Percentiles rank a stretch among this genome's conserved stretches.
phyloP scores from a whole-genome alignment of 2,888 invertebrate species.

The Dicranocentrus wangi region DNA sequence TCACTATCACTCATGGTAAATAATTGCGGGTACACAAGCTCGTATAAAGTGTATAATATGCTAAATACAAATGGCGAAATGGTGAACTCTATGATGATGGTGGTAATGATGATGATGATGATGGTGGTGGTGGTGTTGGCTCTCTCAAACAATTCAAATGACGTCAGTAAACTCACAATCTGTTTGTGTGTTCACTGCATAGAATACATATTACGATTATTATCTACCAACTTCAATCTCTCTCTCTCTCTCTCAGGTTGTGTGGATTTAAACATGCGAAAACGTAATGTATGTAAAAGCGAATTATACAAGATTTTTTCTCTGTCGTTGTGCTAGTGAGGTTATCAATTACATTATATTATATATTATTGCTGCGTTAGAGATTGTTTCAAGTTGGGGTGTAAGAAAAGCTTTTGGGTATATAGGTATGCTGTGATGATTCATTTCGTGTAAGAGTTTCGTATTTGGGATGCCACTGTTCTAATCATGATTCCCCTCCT shows the following conservation, averaged over 20 bases:
- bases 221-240: conserved; percentile 1
- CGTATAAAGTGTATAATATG: too few relatives aligned
- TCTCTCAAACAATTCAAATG: conserved; percentile 47
- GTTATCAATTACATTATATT: neutral
- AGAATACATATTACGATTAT: conserved; percentile 21
- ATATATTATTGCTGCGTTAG: too few relatives aligned
- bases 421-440: neutral
- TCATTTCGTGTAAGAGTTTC: neutral
- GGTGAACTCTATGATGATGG: neutral
- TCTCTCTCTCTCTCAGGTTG: neutral
- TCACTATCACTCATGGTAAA: too few relatives aligned
- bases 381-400: too few relatives aligned
- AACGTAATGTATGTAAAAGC: neutral
- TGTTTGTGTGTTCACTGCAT: neutral
- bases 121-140: conserved; percentile 12
- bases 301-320: neutral
- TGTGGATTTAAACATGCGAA: neutral
- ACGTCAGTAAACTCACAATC: conserved; percentile 42
- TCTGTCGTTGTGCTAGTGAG: neutral
- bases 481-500: neutral
- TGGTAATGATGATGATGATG: neutral
- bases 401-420: too few relatives aligned
- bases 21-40: too few relatives aligned
- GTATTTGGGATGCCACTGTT: neutral
- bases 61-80: neutral